A percentile compares a stretch with the other conserved stretches of the same genome.
Evolutionary conservation across 2,888 invertebrate species (phyloP).

Genomic region (Cylloceria caligata): DNA sequence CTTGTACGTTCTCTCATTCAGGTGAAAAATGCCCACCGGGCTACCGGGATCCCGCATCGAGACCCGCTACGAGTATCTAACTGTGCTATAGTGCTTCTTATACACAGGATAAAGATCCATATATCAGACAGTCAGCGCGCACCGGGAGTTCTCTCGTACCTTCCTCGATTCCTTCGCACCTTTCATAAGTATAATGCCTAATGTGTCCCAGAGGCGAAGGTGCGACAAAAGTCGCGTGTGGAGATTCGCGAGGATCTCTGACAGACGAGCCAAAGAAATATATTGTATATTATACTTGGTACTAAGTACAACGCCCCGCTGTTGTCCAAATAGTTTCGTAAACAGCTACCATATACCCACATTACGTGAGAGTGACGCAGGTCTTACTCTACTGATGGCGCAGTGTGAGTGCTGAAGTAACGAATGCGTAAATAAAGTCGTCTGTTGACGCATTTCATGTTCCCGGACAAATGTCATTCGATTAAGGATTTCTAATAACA

Average conservation of each 20-base stretch:
- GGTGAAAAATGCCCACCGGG: constrained; percentile 58
- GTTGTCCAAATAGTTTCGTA: constrained; percentile 32
- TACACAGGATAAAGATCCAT: constrained; percentile 73
- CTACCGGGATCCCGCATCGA: constrained; percentile 49
- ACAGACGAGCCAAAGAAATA: constrained; percentile 10
- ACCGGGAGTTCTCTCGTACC: constrained; percentile 74
- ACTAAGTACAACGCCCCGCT: constrained; percentile 30
- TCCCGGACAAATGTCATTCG: background rate
- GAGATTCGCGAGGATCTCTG: constrained; percentile 57
- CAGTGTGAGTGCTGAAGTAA: background rate
- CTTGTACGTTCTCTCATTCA: constrained; percentile 48
- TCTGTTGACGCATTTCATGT: background rate
- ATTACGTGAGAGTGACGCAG: constrained; percentile 35
- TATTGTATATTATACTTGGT: constrained; percentile 4
- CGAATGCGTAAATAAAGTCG: constrained; percentile 9
- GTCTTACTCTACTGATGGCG: constrained; percentile 34
- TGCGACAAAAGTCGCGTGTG: constrained; percentile 58
- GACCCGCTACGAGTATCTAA: constrained; percentile 53
- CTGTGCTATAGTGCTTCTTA: constrained; percentile 50
- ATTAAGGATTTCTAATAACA: background rate
- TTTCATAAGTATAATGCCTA: constrained; percentile 40
- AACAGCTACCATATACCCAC: constrained; percentile 14
- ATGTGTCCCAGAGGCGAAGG: constrained; percentile 47
- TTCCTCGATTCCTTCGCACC: constrained; percentile 58
- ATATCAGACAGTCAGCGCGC: constrained; percentile 82